A percentile compares a stretch with the other conserved stretches of the same genome.
Conservation (phyloP, 2,888 invertebrate genomes). For the Rhorus exstirpatorius region DNA sequence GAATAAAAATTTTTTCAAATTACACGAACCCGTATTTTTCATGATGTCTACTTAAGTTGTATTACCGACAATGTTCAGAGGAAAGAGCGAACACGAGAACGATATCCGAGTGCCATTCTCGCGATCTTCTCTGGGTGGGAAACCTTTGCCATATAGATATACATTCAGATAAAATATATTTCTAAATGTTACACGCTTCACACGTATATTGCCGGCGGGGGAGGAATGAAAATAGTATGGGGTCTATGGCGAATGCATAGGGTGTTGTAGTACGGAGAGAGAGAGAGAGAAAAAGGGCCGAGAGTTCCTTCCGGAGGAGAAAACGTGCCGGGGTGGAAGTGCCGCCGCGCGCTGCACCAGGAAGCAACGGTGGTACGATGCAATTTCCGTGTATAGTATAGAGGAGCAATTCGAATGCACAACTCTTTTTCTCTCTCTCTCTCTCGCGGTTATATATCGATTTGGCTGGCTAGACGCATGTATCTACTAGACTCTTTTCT, state of each 20-base stretch:
- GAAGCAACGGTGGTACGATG: constrained; percentile 64
- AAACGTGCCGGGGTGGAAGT: constrained; percentile 62
- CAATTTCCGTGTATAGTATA: constrained; percentile 64
- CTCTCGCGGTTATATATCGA: constrained; percentile 53
- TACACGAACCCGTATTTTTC: not conserved
- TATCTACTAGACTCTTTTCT: constrained; percentile 41
- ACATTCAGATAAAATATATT: constrained; percentile 21
- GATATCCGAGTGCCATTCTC: constrained; percentile 33
- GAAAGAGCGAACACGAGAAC: constrained; percentile 6
- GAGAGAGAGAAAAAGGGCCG: constrained; percentile 23
- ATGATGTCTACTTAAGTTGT: constrained; percentile 11
- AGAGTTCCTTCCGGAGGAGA: constrained; percentile 54
- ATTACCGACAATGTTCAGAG: not conserved
- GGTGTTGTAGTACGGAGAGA: constrained; percentile 6
- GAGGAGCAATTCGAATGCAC: constrained; percentile 58
- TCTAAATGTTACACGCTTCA: constrained; percentile 54
- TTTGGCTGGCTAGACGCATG: constrained; percentile 57
- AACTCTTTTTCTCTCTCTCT: constrained; percentile 40
- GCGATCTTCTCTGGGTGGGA: constrained; percentile 1
- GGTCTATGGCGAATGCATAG: constrained; percentile 45
- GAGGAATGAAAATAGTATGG: constrained; percentile 23
- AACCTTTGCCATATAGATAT: not conserved
- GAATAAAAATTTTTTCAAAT: constrained; percentile 8
- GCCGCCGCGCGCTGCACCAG: constrained; percentile 56
- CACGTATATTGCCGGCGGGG: constrained; percentile 42